Evolutionary conservation across 2,113 vertebrate genomes (phyloP).

Genomic region (Macquaria ambigua): DNA sequence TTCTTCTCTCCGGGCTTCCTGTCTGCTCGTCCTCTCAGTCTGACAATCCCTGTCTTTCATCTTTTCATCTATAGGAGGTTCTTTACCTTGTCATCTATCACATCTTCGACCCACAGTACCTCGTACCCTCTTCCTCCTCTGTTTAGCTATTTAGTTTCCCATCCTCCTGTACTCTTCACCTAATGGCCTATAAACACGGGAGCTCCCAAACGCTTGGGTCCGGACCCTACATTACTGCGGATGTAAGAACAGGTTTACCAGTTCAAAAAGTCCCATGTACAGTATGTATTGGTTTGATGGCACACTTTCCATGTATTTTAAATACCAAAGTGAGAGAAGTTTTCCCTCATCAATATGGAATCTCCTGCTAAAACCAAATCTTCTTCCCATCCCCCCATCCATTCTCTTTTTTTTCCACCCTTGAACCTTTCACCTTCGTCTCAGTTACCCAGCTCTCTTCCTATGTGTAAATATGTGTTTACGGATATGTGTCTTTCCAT

Average conservation of each 20-base stretch:
- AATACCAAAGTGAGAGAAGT: background rate
- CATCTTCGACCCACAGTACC: background rate
- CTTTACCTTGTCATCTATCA: constrained; percentile 38
- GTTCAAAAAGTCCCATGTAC: background rate
- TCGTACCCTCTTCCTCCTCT: constrained; percentile 5
- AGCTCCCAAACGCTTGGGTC: background rate
- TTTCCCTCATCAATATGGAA: background rate
- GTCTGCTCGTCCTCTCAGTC: constrained; percentile 12
- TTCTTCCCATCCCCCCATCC: constrained; percentile 2
- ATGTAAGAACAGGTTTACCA: background rate
- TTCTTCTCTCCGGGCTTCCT: background rate
- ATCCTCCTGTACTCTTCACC: background rate
- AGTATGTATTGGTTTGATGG: background rate
- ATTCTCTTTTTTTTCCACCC: constrained; percentile 22
- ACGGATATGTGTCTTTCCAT: constrained; percentile 50
- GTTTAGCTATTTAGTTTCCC: background rate
- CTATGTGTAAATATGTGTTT: constrained; percentile 15
- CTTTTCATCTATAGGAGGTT: constrained; percentile 26
- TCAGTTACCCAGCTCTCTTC: constrained; percentile 51
- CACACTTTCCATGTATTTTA: background rate
- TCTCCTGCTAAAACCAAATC: background rate
- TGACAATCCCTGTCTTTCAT: constrained; percentile 13
- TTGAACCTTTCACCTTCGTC: constrained; percentile 70
- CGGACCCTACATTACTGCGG: background rate
- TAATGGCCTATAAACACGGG: background rate